phyloP scores from a whole-genome alignment of 2,888 invertebrate species.

The Stenodema calcarata region DNA sequence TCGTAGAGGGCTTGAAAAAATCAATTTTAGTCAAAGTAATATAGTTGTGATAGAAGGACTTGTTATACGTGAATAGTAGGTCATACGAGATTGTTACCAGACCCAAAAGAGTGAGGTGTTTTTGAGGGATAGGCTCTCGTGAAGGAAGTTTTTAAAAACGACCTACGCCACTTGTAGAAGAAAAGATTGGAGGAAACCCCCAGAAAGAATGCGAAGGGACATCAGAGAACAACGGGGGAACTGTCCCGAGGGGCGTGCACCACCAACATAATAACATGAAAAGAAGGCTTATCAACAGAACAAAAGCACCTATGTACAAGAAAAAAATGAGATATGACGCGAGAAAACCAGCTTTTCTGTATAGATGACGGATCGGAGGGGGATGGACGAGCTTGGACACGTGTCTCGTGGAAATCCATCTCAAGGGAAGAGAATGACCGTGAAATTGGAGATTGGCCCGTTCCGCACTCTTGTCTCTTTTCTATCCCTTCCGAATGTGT shows the following conservation, averaged over 20 bases:
- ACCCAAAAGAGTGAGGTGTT: background rate
- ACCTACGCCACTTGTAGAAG: background rate
- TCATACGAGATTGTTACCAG: background rate
- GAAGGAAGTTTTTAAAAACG: background rate
- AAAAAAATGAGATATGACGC: constrained; percentile 12
- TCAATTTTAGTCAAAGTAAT: too few species aligned
- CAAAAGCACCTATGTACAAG: background rate
- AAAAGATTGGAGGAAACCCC: background rate
- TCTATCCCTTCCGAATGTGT: background rate
- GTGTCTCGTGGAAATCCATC: constrained; percentile 40
- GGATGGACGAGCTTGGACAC: constrained; percentile 23
- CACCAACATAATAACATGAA: constrained; percentile 8
- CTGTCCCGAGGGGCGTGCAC: constrained; percentile 7
- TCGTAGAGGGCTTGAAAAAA: too few species aligned
- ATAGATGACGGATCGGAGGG: background rate
- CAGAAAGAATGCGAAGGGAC: background rate
- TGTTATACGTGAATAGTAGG: background rate
- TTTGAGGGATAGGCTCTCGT: background rate
- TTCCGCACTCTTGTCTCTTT: background rate
- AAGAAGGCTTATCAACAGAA: constrained; percentile 23
- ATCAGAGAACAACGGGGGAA: background rate
- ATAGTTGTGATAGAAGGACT: background rate
- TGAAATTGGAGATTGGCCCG: constrained; percentile 42
- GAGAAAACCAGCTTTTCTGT: constrained; percentile 23
- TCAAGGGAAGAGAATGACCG: constrained; percentile 36